Base-by-base conservation (phyloP, 2,888 invertebrate genomes). In the Parascotia fuliginaria region DNA sequence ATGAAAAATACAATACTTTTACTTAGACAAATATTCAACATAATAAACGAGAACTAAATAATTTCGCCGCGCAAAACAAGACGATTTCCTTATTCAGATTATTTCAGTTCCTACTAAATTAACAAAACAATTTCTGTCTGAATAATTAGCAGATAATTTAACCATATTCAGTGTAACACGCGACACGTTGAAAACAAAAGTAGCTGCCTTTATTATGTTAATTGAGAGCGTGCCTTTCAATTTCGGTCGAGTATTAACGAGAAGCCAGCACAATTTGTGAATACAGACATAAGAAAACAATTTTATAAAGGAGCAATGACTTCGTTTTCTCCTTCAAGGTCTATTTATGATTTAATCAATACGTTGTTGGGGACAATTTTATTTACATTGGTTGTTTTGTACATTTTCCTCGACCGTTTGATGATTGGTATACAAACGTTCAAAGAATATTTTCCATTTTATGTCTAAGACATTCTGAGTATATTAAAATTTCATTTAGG, bases 211-310 rank as follows among this genome's bases (percentile, higher is more conserved):
- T 74, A 73, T 75, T 73, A 82, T 82, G 81, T 59, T 78, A 84
- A 83, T 80, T 68, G 62, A 42, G 60, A 65, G 63, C 84, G 78
- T 81, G 83, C 69, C 75, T 74, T 64, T 67, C 76, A 79, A 77
- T 81, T 75, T 74, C 66, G 61, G 67, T 60, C 42, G 60, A 69
- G 75, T 71, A 80, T 83, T 80, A 81, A 65, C 55, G 58, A 68
- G 65, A 69, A 70, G 68, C 59, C 68, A 61, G 66, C 61, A 57
- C 64, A 63, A 61, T 34, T 53, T 44, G 34, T 42, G 48, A 51
- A 44, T 53, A 59, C 52, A 42, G 34, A 39, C 51, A 41, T 39
- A 46, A 54, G 28, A 59, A 50, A 45, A 49, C 40, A 57, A 56
- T 61, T 55, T 55, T 42, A 46, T 45, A 42, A 11, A 50, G 36